Percentiles rank a stretch among this genome's conserved stretches.
These are phyloP conservation scores for Thrips palmi DNA, from an alignment of 1,140 invertebrate genomes.

Conservation along the genomic window DNA sequence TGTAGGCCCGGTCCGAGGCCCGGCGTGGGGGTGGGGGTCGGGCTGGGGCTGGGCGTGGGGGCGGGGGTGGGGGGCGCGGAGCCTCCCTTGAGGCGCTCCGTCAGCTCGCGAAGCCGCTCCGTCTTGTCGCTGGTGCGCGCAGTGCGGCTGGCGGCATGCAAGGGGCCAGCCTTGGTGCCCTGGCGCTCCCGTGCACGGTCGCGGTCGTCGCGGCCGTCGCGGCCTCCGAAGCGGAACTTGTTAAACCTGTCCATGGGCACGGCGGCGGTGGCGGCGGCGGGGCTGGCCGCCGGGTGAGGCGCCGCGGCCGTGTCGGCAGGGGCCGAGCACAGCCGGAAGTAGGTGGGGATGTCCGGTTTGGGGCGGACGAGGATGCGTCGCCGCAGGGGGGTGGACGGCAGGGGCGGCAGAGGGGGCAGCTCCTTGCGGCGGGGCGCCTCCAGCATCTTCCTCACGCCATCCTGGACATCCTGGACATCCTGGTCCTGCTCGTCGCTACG, in stretches of 20 bases:
- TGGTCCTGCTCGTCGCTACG: too few species aligned
- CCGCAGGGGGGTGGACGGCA: too few species aligned
- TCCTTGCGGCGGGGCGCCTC: too few species aligned
- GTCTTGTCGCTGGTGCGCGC: constrained; percentile 37
- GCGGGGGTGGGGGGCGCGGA: constrained; percentile 15
- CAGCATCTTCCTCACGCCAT: too few species aligned
- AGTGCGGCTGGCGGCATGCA: constrained; percentile 16
- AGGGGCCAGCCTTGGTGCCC: constrained; percentile 17
- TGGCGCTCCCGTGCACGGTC: constrained; percentile 19
- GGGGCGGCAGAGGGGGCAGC: too few species aligned
- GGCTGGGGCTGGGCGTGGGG: neutral
- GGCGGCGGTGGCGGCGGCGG: constrained; percentile 16
- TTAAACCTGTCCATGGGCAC: constrained; percentile 51
- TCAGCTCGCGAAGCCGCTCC: constrained; percentile 51
- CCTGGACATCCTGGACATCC: too few species aligned
- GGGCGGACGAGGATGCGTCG: too few species aligned
- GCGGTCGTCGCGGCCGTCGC: constrained; percentile 24
- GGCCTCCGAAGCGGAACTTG: constrained; percentile 52
- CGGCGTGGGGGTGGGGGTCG: neutral
- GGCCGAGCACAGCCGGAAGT: too few species aligned
- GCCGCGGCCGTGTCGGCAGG: too few species aligned
- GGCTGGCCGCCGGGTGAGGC: constrained; percentile 15
- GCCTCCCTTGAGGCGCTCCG: constrained; percentile 44
- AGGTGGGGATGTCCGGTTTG: too few species aligned
- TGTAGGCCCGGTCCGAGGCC: too few species aligned